Percentiles rank a stretch among this genome's conserved stretches.
phyloP scores from a whole-genome alignment of 2,797 vertebrate species.

The Pipistrellus kuhlii region DNA sequence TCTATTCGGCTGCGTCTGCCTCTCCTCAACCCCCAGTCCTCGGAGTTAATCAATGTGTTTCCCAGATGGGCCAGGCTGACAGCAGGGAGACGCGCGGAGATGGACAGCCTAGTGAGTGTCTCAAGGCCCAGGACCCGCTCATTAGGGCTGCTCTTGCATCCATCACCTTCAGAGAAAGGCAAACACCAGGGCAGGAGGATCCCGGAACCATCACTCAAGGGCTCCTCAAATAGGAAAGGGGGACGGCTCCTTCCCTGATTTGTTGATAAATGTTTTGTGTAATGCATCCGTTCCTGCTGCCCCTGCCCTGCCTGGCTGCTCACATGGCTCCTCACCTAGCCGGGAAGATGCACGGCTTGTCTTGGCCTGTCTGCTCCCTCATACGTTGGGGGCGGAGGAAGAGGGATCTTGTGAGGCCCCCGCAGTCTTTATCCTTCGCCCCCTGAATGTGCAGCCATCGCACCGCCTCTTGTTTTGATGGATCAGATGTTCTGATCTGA shows the following conservation, averaged over 20 bases:
- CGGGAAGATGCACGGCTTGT: background rate
- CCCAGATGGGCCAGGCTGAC: background rate
- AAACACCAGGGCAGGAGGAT: background rate
- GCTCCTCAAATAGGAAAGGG: background rate
- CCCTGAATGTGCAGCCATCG: background rate
- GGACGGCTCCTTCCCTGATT: background rate
- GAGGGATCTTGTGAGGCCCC: background rate
- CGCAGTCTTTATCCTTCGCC: background rate
- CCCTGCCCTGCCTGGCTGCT: background rate
- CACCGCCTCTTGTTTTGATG: slow-evolving; percentile 1
- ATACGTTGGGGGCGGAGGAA: fast-evolving
- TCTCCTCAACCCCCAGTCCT: background rate
- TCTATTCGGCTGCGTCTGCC: background rate
- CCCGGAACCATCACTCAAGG: slow-evolving; percentile 5
- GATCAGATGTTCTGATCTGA: slow-evolving; percentile 63
- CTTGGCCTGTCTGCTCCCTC: background rate
- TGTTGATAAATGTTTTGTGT: slow-evolving; percentile 31
- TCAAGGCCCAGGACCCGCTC: background rate
- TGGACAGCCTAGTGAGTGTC: background rate
- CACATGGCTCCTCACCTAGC: background rate
- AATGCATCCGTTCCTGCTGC: background rate
- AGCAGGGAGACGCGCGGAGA: background rate
- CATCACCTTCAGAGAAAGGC: background rate
- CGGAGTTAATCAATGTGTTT: background rate
- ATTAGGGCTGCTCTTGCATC: background rate